These are phyloP conservation scores for Babyrousa celebensis DNA, from an alignment of 2,797 vertebrate genomes.

Conservation along the genomic window DNA sequence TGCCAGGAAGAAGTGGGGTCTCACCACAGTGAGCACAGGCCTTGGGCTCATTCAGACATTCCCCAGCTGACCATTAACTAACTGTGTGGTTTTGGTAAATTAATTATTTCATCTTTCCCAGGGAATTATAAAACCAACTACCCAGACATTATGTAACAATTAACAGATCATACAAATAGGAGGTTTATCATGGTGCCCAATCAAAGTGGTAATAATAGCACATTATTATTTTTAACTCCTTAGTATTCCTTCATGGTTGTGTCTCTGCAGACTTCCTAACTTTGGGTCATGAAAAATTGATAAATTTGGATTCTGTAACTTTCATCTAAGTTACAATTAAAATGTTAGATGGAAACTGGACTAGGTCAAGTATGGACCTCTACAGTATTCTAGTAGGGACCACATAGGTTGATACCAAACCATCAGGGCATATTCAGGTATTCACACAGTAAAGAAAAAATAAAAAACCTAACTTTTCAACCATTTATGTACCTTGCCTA, in stretches of 20 bases:
- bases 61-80: neutral
- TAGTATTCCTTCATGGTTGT: neutral
- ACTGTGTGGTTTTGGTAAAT: neutral
- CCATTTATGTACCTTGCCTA: neutral
- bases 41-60: neutral
- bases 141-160: neutral
- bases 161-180: neutral
- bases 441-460: neutral
- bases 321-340: neutral
- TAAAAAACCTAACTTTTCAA: neutral
- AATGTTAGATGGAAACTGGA: neutral
- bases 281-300: neutral
- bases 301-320: neutral
- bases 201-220: neutral
- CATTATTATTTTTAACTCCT: neutral
- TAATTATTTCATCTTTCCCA: neutral
- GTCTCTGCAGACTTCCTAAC: neutral
- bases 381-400: neutral
- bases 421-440: neutral
- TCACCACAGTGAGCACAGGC: neutral
- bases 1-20: neutral
- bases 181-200: neutral
- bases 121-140: neutral
- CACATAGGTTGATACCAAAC: neutral
- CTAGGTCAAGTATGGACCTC: neutral